Base-by-base conservation (phyloP, 2,888 invertebrate species). In the Perizoma affinitatum region DNA sequence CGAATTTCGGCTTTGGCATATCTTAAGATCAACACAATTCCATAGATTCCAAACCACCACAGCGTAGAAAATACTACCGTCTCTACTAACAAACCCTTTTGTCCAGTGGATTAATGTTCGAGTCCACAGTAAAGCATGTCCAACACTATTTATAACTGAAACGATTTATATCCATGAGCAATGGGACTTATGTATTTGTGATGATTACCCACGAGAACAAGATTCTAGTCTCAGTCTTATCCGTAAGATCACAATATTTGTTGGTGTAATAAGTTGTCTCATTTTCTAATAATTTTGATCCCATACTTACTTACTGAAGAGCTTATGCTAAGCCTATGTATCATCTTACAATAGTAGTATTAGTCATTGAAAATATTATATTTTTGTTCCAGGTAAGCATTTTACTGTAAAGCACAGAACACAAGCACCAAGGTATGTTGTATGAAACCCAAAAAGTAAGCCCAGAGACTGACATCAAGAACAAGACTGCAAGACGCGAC, bases 41-140 rank as follows among this genome's bases (percentile, higher is more conserved):
- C 62, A 56, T 63, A 68, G 61, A 62, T 65, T 65, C 67, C 58
- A n/a, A 35, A 45, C 52, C 44, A 64, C 61, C 58, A 47, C 64
- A 61, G 66, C 61, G 45, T 64, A 60, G 48, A 60, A 49, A 54
- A 90, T 89, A 84, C 79, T 63, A 67, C 67, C 47, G 55, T 50
- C 54, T 87, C 86, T 82, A 83, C 90, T 91, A 91, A 92, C 92
- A 91, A 92, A 90, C 90, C 90, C 88, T 88, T 87, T 91, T 90
- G 89, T 90, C 80, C 72, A 66, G 64, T 73, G 73, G 83, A 88
- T 79, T 87, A 86, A 88, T 80, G 81, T 75, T 76, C 76, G 70
- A 69, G 80, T 76, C 79, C 75, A 78, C 83, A 78, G 79, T 87
- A 89, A 89, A 87, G 80, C 82, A 86, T 86, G 89, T 88, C 89